Base-by-base conservation (phyloP, 2,888 invertebrate genomes). In the Salticus scenicus region DNA sequence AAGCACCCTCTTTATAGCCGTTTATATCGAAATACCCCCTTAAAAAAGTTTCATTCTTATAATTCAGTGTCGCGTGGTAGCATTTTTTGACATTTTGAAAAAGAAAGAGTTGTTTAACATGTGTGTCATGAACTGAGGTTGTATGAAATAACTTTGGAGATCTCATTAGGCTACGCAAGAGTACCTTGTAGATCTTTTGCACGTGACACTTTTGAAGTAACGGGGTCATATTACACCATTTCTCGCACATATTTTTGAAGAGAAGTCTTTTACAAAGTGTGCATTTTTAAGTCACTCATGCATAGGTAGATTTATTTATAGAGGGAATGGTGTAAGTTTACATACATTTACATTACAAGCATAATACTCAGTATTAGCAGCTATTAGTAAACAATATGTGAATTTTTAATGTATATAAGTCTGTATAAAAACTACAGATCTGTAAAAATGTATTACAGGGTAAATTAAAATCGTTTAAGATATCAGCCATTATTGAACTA, bases 91-190 rank as follows among this genome's bases (percentile, higher is more conserved):
- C 63, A 31, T 79, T 72, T 31, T 47, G 20, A n/a, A n/a, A n/a
- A n/a, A 64, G 41, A 79, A 72, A 41, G 72, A 79, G 78, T 78
- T 66, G 72, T 79, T 79, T 72, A 72, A 37, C 31, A 31, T 33
- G 70, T 64, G 33, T 72, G 64, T 47, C 66, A 64, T 72, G 72
- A 64, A 78, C 51, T 41, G 27, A 47, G 64, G n/a, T 27, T 67
- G 67, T 67, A 69, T 57, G 69, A 71, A 42, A 37, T 37, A 71
- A 63, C 37, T 57, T 63, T 63, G 27, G 30, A 5, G 10, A 47
- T 47, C 47, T n/a, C 47, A 47, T 47, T 47, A 47, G 47, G 17
- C 17, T 47, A 47, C 17, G 47, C 47, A 12, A 37, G 7, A 17
- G 47, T 17, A 17, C 17, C 47, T 47, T 47, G 17, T 47, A 47